Percentiles rank a stretch among this genome's conserved stretches.
phyloP scores from a whole-genome alignment of 2,888 invertebrate genomes.

The Anoplius nigerrimus region DNA sequence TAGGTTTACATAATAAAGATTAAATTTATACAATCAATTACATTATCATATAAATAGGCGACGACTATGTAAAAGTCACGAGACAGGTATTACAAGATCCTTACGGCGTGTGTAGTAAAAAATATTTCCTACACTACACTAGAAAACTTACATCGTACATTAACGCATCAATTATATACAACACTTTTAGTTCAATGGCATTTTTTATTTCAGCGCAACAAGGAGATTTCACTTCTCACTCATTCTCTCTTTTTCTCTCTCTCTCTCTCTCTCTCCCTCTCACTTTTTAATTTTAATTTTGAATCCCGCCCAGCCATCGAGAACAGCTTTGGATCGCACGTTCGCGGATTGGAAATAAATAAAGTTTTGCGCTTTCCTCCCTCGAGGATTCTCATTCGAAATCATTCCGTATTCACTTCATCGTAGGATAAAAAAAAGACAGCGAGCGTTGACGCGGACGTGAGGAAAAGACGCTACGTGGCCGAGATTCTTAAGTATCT shows the following conservation, averaged over 20 bases:
- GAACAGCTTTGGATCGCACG: too few relatives aligned
- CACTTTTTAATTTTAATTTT: too few relatives aligned
- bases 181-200: constrained; percentile 40
- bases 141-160: constrained; percentile 41
- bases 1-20: constrained; percentile 64
- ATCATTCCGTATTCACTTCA: not conserved
- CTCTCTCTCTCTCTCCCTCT: too few relatives aligned
- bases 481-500: not conserved
- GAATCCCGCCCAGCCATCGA: too few relatives aligned
- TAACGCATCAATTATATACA: constrained; percentile 54
- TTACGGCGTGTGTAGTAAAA: constrained; percentile 58
- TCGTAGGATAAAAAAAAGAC: too few relatives aligned
- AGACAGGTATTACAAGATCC: constrained; percentile 49
- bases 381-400: not conserved
- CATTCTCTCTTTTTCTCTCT: too few relatives aligned
- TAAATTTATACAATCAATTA: constrained; percentile 66
- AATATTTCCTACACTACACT: constrained; percentile 54
- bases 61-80: constrained; percentile 49
- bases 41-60: constrained; percentile 62
- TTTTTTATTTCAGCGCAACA: constrained; percentile 24
- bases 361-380: too few relatives aligned
- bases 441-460: too few relatives aligned
- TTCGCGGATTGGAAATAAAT: too few relatives aligned
- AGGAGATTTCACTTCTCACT: not conserved
- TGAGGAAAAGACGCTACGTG: too few relatives aligned